These are phyloP conservation scores for Drosophila heteroneura DNA, from an alignment of 2,888 invertebrate species.

Conservation along the genomic window DNA sequence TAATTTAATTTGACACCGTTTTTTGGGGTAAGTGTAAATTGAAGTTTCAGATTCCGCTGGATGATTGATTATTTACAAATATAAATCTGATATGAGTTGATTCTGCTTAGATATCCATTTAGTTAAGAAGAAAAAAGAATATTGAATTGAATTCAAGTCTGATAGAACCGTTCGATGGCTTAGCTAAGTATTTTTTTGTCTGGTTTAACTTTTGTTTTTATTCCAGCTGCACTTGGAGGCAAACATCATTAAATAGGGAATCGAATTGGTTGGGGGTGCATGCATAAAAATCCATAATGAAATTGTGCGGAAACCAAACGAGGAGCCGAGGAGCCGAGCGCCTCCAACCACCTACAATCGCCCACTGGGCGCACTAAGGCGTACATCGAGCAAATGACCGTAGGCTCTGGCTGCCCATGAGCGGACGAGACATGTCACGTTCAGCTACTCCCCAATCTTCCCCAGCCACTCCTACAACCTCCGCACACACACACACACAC, in stretches of 20 bases:
- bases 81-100: background rate
- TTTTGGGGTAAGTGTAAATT: background rate
- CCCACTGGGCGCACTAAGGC: slow-evolving; percentile 22
- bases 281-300: slow-evolving; percentile 65
- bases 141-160: background rate
- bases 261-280: slow-evolving; percentile 22
- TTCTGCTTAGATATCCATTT: background rate
- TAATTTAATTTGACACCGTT: background rate
- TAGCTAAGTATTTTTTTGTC: background rate
- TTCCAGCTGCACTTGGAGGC: background rate
- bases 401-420: slow-evolving; percentile 33
- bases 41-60: background rate
- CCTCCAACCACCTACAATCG: slow-evolving; percentile 11
- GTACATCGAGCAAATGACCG: slow-evolving; percentile 21
- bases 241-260: slow-evolving; percentile 11
- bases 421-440: slow-evolving; percentile 59
- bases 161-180: background rate
- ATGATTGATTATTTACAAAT: too few species aligned
- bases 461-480: background rate
- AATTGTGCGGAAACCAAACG: slow-evolving; percentile 63
- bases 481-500: background rate
- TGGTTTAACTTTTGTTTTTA: background rate
- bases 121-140: background rate
- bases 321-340: background rate
- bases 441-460: background rate